Conservation (phyloP, 2,113 vertebrate species). For the Mustelus asterias region DNA sequence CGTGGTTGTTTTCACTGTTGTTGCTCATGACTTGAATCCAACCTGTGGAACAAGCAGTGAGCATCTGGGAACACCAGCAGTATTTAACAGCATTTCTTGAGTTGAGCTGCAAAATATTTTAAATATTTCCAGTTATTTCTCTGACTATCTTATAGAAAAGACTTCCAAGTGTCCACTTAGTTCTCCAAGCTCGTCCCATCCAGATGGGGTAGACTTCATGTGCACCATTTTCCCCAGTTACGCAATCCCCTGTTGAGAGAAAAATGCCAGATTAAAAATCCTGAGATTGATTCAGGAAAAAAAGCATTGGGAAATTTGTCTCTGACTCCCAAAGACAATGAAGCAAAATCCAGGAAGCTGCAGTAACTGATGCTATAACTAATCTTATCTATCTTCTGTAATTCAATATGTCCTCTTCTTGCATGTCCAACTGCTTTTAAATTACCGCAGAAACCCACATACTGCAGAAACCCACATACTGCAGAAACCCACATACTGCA, state of each 20-base stretch:
- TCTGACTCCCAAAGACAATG: not conserved
- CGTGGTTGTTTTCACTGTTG: not conserved
- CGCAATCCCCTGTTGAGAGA: not conserved
- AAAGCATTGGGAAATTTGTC: not conserved
- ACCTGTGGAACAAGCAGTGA: not conserved
- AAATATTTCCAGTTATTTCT: not conserved
- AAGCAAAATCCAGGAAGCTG: not conserved
- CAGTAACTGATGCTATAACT: not conserved
- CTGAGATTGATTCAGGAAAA: not conserved
- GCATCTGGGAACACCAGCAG: not conserved
- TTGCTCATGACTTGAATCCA: not conserved
- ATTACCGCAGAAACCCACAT: not conserved
- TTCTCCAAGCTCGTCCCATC: not conserved
- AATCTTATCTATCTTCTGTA: not conserved
- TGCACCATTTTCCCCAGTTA: not conserved
- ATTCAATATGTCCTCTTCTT: not conserved
- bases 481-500: too few relatives aligned
- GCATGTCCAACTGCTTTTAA: not conserved
- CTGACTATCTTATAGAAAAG: not conserved
- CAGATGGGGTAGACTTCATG: not conserved
- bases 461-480: too few relatives aligned
- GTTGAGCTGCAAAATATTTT: not conserved
- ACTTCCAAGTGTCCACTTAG: not conserved
- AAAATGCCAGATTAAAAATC: not conserved
- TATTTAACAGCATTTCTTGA: not conserved